phyloP scores from a whole-genome alignment of 2,113 vertebrate genomes.

The Atractosteus spatula region DNA sequence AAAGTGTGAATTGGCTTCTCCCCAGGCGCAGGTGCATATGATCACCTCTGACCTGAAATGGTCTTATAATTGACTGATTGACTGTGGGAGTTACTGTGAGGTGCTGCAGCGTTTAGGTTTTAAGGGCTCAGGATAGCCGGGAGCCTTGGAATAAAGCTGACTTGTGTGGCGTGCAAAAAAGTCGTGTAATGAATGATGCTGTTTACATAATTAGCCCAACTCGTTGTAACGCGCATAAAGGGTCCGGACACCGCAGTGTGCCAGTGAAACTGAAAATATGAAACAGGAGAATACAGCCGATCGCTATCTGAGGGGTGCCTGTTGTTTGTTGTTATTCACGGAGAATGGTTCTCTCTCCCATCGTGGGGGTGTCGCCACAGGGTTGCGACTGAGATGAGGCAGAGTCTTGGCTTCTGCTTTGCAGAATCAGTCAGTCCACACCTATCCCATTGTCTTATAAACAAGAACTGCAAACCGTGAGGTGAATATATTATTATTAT shows the following conservation, averaged over 20 bases:
- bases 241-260: neutral
- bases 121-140: no score
- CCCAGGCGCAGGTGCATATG: no score
- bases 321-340: neutral
- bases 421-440: neutral
- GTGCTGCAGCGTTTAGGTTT: no score
- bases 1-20: no score
- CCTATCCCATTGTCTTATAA: no score
- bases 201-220: slow-evolving; percentile 10
- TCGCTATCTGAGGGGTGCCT: neutral
- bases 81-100: no score
- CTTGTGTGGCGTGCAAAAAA: no score
- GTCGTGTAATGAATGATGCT: neutral
- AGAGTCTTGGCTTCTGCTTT: neutral
- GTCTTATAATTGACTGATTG: no score
- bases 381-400: neutral
- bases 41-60: no score
- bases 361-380: neutral
- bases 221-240: neutral
- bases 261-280: slow-evolving; percentile 2
- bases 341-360: neutral
- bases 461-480: no score
- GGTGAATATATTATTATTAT: no score
- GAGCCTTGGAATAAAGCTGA: no score
- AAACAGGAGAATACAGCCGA: slow-evolving; percentile 9